Conservation (phyloP, 2,113 vertebrate genomes). For the Actenoides lindsayi region DNA sequence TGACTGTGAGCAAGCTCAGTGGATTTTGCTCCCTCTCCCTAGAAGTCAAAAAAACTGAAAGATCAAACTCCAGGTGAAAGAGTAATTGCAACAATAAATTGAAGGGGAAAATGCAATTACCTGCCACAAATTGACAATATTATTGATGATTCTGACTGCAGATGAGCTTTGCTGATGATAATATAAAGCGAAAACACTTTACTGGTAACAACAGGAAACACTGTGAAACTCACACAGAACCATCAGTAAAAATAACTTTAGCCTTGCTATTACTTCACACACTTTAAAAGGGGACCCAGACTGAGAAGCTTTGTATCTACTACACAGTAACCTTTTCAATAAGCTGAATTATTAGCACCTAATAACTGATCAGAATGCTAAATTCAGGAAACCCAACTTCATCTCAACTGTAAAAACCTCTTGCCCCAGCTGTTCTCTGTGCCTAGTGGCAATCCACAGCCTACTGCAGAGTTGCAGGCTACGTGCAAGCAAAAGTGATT, state of each 20-base stretch:
- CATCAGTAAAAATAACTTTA: neutral
- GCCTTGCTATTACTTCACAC: neutral
- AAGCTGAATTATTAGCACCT: neutral
- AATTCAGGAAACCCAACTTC: neutral
- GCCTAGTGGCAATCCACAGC: neutral
- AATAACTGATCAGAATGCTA: neutral
- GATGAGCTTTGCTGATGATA: neutral
- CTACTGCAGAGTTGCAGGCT: fast-evolving
- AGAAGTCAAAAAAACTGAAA: neutral
- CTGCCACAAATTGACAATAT: neutral
- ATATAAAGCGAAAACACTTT: neutral
- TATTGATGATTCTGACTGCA: neutral
- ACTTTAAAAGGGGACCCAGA: neutral
- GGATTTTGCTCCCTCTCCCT: neutral
- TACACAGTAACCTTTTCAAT: neutral
- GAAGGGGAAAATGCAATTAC: neutral
- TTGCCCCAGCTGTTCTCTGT: neutral
- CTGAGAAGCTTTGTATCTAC: neutral
- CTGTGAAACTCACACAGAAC: neutral
- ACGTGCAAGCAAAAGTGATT: no score
- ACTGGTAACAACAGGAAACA: neutral
- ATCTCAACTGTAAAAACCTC: neutral
- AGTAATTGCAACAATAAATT: neutral
- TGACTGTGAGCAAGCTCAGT: neutral
- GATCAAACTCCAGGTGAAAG: neutral